A percentile compares a stretch with the other conserved stretches of the same genome.
Evolutionary conservation across 1,140 invertebrate species (phyloP).

Genomic region (Cephus cinctus): DNA sequence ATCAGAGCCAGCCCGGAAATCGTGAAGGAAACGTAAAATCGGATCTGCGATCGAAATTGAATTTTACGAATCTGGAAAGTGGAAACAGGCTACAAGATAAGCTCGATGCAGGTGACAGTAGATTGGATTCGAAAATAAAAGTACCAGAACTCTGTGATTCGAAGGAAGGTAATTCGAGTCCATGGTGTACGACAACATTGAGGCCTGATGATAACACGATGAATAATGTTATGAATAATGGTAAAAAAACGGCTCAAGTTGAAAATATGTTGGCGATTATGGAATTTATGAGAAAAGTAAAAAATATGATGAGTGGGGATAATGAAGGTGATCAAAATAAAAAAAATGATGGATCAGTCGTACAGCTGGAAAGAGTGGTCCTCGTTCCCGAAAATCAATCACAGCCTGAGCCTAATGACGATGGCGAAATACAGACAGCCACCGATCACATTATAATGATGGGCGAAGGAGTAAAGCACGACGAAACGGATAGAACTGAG

Average conservation of each 20-base stretch:
- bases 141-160: background rate
- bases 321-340: background rate
- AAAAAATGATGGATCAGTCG: slow-evolving; percentile 4
- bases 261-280: slow-evolving; percentile 15
- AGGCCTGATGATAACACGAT: too few species aligned
- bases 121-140: background rate
- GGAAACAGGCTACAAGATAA: background rate
- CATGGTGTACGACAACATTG: background rate
- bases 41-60: too few species aligned
- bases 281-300: slow-evolving; percentile 15
- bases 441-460: slow-evolving; percentile 7
- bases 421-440: background rate
- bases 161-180: background rate
- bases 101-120: background rate
- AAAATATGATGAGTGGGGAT: slow-evolving; percentile 9
- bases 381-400: background rate
- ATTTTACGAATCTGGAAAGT: background rate
- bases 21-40: too few species aligned
- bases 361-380: slow-evolving; percentile 15
- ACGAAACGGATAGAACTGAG: background rate
- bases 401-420: background rate
- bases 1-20: too few species aligned
- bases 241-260: slow-evolving; percentile 4
- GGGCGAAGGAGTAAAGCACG: slow-evolving; percentile 11
- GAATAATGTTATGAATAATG: too few species aligned